Evolutionary conservation across 2,888 invertebrate genomes (phyloP).

Genomic region (Nemotelus nigrinus): DNA sequence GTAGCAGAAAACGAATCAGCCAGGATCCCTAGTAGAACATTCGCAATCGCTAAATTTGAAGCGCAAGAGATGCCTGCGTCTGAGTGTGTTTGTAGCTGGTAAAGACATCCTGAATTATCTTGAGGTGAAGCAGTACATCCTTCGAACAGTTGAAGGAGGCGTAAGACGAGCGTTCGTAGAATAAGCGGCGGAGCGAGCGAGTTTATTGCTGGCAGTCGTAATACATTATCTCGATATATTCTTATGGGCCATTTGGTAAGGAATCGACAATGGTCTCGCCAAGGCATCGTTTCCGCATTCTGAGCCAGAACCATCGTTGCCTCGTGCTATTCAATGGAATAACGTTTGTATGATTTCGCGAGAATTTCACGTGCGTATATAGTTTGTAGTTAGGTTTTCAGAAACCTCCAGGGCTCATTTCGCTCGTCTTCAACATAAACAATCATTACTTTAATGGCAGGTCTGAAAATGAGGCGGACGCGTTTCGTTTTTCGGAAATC

Average conservation of each 20-base stretch:
- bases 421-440: slow-evolving; percentile 51
- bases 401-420: slow-evolving; percentile 43
- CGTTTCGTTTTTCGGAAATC: slow-evolving; percentile 1
- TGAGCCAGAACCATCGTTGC: slow-evolving; percentile 6
- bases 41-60: slow-evolving; percentile 23
- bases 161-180: slow-evolving; percentile 42
- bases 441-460: slow-evolving; percentile 51
- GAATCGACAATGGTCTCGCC: slow-evolving; percentile 46
- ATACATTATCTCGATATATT: slow-evolving; percentile 51
- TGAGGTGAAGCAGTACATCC: slow-evolving; percentile 26
- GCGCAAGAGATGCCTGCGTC: neutral
- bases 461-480: slow-evolving; percentile 45
- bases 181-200: slow-evolving; percentile 45
- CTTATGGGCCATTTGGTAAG: slow-evolving; percentile 49
- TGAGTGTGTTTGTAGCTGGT: neutral
- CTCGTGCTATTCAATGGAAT: neutral
- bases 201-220: slow-evolving; percentile 50
- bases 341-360: slow-evolving; percentile 4
- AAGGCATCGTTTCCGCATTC: neutral
- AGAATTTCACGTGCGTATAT: neutral
- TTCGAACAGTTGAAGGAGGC: slow-evolving; percentile 5
- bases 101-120: slow-evolving; percentile 44
- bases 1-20: slow-evolving; percentile 50
- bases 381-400: slow-evolving; percentile 7
- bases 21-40: slow-evolving; percentile 39